Evolutionary conservation across 2,888 invertebrate species (phyloP).

Genomic region (Plutella xylostella): DNA sequence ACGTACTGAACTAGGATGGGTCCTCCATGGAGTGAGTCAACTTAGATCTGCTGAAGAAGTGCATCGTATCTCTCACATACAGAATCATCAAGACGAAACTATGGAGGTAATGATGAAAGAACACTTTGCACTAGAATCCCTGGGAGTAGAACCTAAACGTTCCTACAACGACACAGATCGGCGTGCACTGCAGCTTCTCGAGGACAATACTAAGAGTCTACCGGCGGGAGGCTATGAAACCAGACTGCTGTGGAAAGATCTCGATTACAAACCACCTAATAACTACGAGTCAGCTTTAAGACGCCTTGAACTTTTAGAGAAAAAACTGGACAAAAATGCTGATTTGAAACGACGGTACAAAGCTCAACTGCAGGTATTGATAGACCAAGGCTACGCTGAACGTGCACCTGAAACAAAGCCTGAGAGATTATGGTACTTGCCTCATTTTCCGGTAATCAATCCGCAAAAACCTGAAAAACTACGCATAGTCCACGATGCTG

Average conservation of each 20-base stretch:
- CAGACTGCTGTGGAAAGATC: background rate
- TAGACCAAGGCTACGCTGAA: background rate
- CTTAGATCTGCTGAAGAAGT: background rate
- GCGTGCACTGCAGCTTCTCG: background rate
- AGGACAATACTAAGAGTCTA: background rate
- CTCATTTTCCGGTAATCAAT: background rate
- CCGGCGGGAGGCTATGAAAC: background rate
- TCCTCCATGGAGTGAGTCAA: background rate
- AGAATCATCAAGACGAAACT: background rate
- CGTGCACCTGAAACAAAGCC: background rate
- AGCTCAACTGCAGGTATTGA: background rate
- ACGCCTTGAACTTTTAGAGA: background rate
- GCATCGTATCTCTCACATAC: background rate
- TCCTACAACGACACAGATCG: background rate
- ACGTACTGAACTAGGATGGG: background rate
- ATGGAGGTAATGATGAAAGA: background rate
- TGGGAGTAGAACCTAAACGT: background rate
- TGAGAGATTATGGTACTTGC: background rate
- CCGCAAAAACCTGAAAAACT: constrained; percentile 6
- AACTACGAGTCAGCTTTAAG: background rate
- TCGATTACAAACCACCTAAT: background rate
- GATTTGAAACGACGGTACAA: background rate
- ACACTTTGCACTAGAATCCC: background rate
- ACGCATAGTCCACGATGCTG: background rate
- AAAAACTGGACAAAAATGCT: background rate